A percentile compares a stretch with the other conserved stretches of the same genome.
phyloP scores from a whole-genome alignment of 2,113 vertebrate species.

The Sterrhoptilus dennistouni region DNA sequence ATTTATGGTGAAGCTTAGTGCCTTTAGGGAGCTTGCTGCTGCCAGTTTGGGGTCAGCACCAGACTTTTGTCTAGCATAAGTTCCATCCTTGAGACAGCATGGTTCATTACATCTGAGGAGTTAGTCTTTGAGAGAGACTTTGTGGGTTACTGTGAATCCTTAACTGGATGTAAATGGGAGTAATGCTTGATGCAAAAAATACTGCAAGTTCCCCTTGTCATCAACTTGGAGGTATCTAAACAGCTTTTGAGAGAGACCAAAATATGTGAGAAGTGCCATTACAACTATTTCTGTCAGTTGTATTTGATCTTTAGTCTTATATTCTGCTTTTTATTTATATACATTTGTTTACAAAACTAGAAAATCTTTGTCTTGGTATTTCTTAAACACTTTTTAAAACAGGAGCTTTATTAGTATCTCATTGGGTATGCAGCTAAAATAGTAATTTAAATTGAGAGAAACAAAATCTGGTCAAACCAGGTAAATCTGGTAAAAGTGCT shows the following conservation, averaged over 20 bases:
- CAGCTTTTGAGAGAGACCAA: not conserved
- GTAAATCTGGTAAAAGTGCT: not conserved
- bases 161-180: not conserved
- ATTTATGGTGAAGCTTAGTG: not conserved
- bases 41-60: not conserved
- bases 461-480: not conserved
- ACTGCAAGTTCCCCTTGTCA: not conserved
- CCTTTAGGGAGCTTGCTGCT: not conserved
- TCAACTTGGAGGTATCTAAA: not conserved
- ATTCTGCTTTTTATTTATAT: not conserved
- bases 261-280: not conserved
- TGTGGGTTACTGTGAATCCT: not conserved
- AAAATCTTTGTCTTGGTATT: not conserved
- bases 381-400: not conserved
- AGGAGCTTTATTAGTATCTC: not conserved
- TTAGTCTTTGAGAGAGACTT: not conserved
- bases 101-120: not conserved
- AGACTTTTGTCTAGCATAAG: rapidly evolving
- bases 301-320: not conserved
- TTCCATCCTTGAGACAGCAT: not conserved
- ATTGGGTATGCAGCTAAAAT: not conserved
- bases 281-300: not conserved
- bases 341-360: not conserved
- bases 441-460: not conserved
- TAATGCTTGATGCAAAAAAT: not conserved